Evolutionary conservation across 2,797 vertebrate species (phyloP), one percentile per base, ranked within the genome.

Genomic region (Aulostomus chinensis): DNA sequence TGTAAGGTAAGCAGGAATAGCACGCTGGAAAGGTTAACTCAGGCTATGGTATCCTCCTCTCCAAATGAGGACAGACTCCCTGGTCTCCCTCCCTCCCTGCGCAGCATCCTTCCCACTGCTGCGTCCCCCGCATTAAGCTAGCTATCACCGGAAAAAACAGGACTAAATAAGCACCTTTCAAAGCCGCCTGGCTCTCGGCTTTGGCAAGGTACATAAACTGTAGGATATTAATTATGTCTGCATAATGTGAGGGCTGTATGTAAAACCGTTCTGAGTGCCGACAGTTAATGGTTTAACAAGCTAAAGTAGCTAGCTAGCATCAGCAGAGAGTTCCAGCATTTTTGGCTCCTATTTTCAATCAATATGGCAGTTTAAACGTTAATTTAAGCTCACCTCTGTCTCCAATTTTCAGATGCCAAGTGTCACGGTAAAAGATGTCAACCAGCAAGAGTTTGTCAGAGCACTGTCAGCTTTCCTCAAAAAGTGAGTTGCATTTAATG

Each of bases 391-490:
- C 51, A 78, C 71, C 62, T 17, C 18, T 32, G 16, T 46, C 8
- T 72, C 21, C 36, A 4, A 2, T 36, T 32, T 34, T 12, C 36
- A 93, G 89, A 92, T 92, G 92, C 87, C 93, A 17, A 92, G 93
- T 73, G 93, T 94, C 43, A 94, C 93, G 4, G 92, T 95, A 69
- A 94, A 94, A 81, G 92, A 95, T 79, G 93, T 96, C 43, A 95
- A 95, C 87, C 93, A 95, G 92, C 94, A 94, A 84, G 94, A 95
- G 76, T 96, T 95, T 64, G 94, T 95, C 80, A 80, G 91, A 66
- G 94, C 93, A 15, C 81, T 94, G 61, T 91, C 92, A 43, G 92
- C 93, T 25, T 94, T 95, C 69, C 93, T 96, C 9, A 94, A 94
- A 67, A 94, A 94, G 92, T 94, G 47, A 88, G 91, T 65, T 11